A percentile compares a stretch with the other conserved stretches of the same genome.
These are phyloP conservation scores for Electrophaes corylata DNA, from an alignment of 2,888 invertebrate genomes.

Conservation along the genomic window DNA sequence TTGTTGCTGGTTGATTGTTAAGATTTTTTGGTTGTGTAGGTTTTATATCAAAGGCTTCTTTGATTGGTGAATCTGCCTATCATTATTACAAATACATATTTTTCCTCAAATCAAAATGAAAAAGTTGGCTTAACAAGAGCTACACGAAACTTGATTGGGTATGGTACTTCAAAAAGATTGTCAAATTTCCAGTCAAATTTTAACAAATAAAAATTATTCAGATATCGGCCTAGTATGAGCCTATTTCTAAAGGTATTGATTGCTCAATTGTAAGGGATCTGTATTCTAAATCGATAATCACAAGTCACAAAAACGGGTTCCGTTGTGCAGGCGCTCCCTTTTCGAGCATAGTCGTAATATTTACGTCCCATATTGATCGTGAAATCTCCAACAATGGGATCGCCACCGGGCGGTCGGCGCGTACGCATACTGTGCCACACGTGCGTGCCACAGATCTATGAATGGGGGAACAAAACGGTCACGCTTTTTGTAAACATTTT, in stretches of 20 bases:
- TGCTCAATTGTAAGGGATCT: slow-evolving; percentile 26
- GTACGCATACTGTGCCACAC: slow-evolving; percentile 62
- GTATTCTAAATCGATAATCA: slow-evolving; percentile 26
- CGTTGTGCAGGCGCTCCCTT: slow-evolving; percentile 68
- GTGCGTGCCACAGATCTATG: slow-evolving; percentile 55
- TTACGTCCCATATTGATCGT: slow-evolving; percentile 79
- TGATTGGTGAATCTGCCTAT: no score
- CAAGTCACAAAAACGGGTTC: slow-evolving; percentile 45
- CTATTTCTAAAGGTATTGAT: slow-evolving; percentile 18
- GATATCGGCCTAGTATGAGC: neutral
- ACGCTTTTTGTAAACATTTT: slow-evolving; percentile 18
- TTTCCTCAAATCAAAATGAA: neutral
- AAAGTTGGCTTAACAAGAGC: neutral
- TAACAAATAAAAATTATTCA: slow-evolving; percentile 4
- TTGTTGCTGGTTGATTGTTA: neutral
- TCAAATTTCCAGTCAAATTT: neutral
- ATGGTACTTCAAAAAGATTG: neutral
- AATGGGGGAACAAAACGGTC: slow-evolving; percentile 34
- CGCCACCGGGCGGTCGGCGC: slow-evolving; percentile 54
- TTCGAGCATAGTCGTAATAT: slow-evolving; percentile 80
- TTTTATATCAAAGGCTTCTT: no score
- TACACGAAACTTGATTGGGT: neutral
- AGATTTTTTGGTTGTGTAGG: neutral
- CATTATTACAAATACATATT: no score
- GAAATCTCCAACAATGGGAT: slow-evolving; percentile 79